Percentiles rank a stretch among this genome's conserved stretches.
These are phyloP conservation scores for Dreissena polymorpha DNA, from an alignment of 1,140 invertebrate genomes.

Conservation along the genomic window DNA sequence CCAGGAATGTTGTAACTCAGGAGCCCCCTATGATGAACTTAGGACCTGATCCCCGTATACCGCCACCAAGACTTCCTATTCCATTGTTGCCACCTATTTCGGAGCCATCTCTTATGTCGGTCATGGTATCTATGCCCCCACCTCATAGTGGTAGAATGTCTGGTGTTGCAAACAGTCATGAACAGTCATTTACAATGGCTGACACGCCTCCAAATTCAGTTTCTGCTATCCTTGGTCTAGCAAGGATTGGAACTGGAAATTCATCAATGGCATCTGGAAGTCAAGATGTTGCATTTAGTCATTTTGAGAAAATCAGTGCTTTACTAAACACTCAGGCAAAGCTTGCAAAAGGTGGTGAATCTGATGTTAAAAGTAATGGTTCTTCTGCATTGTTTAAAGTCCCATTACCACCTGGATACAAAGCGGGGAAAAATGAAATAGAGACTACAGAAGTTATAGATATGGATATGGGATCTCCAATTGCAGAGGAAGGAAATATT, in stretches of 20 bases:
- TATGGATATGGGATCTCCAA: conserved; percentile 83
- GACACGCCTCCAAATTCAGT: conserved; percentile 37
- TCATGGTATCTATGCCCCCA: conserved; percentile 41
- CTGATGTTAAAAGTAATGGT: conserved; percentile 9
- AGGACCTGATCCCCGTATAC: conserved; percentile 24
- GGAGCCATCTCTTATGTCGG: conserved; percentile 19
- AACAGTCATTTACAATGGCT: conserved; percentile 4
- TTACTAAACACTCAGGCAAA: conserved; percentile 39
- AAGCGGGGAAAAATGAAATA: conserved; percentile 27
- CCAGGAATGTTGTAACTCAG: conserved; percentile 9
- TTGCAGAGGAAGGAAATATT: conserved; percentile 67
- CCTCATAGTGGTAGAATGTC: conserved; percentile 28
- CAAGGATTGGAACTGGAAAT: conserved; percentile 14
- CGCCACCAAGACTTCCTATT: conserved; percentile 41
- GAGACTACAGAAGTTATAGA: conserved; percentile 82
- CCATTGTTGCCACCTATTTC: conserved; percentile 38
- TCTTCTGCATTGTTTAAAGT: conserved; percentile 67
- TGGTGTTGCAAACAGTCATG: background rate
- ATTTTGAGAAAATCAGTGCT: conserved; percentile 45
- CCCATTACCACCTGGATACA: conserved; percentile 58
- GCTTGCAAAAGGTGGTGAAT: conserved; percentile 7
- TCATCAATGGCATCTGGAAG: background rate
- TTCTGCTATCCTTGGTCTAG: conserved; percentile 37
- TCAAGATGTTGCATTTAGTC: background rate
- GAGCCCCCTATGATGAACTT: conserved; percentile 28